These are phyloP conservation scores for Synanthedon vespiformis DNA, from an alignment of 2,888 invertebrate genomes.

Conservation along the genomic window DNA sequence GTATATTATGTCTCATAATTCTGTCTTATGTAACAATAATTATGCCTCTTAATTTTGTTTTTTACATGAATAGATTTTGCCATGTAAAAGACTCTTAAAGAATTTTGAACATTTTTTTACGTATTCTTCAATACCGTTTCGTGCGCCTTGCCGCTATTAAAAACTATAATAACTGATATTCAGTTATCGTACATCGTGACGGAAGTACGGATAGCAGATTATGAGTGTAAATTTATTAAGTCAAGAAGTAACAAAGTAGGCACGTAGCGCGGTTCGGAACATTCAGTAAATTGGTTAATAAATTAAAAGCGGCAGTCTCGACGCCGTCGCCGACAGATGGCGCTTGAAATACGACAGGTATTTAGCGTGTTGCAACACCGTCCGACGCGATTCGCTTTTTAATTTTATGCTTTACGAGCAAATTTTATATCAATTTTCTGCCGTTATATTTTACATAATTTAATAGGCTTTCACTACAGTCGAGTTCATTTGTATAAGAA, in stretches of 20 bases:
- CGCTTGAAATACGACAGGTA: constrained; percentile 68
- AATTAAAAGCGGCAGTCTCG: constrained; percentile 66
- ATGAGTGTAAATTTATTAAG: constrained; percentile 60
- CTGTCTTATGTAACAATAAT: no score
- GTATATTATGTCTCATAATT: no score
- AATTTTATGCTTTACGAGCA: constrained; percentile 67
- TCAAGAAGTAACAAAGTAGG: constrained; percentile 60
- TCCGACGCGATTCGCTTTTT: constrained; percentile 55
- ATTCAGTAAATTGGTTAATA: constrained; percentile 68
- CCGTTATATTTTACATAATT: constrained; percentile 49
- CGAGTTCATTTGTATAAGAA: not conserved
- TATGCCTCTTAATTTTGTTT: no score
- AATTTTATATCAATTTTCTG: constrained; percentile 64
- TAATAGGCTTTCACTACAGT: constrained; percentile 33
- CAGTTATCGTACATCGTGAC: constrained; percentile 30
- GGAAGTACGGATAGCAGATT: constrained; percentile 45
- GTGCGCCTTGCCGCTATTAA: no score
- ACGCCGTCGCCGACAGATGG: constrained; percentile 64
- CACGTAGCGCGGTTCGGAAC: constrained; percentile 48
- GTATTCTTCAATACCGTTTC: no score
- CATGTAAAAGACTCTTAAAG: no score
- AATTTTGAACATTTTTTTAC: no score
- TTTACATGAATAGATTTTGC: no score
- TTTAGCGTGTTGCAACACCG: constrained; percentile 67
- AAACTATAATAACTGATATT: constrained; percentile 8